These are phyloP conservation scores for Chromobotia macracanthus DNA, from an alignment of 2,797 vertebrate species.

Conservation along the genomic window DNA sequence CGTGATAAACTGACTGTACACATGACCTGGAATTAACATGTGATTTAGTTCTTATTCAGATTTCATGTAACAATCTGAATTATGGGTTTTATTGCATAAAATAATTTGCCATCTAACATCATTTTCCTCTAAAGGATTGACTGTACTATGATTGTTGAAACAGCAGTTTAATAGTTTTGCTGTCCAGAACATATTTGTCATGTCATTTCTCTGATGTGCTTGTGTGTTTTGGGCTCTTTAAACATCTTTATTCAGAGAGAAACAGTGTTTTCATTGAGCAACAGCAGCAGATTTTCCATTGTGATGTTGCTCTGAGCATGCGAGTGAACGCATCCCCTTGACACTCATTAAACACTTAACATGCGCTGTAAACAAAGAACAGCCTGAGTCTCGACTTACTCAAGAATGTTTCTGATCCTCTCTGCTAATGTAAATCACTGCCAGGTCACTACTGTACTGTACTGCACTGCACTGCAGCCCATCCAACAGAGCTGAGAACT, in stretches of 20 bases:
- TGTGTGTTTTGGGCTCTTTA: not conserved
- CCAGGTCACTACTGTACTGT: not conserved
- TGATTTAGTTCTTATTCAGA: no score
- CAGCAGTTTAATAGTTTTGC: no score
- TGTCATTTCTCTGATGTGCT: no score
- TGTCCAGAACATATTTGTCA: no score
- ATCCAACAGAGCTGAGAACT: not conserved
- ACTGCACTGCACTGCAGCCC: not conserved
- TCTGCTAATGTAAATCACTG: not conserved
- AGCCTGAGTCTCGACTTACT: constrained; percentile 9
- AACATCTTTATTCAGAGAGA: not conserved
- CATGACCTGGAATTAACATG: no score
- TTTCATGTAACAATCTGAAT: no score
- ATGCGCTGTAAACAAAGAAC: constrained; percentile 36
- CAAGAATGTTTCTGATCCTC: not conserved
- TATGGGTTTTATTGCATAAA: no score
- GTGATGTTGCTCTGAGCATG: constrained; percentile 12
- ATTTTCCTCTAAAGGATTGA: no score
- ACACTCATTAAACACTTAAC: constrained; percentile 42
- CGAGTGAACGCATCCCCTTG: not conserved
- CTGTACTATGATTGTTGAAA: no score
- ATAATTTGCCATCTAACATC: no score
- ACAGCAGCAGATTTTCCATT: not conserved
- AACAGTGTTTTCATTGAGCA: not conserved
- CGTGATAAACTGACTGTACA: no score